Base-by-base conservation (phyloP, 2,113 vertebrate genomes). In the Cettia cetti region DNA sequence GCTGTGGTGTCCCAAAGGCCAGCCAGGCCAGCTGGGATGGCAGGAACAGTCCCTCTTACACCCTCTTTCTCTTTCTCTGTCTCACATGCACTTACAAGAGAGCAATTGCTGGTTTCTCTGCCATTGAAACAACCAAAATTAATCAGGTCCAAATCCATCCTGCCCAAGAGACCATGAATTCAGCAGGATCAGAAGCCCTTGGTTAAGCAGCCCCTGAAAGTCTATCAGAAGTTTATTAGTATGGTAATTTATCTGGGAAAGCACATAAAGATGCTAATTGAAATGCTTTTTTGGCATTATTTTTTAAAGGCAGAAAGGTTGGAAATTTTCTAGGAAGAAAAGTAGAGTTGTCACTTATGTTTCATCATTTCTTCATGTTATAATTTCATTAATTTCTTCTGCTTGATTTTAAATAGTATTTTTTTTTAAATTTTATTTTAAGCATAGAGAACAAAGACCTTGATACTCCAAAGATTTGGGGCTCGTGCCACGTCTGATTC, bases 181-280 rank as follows among this genome's bases (percentile, higher is more conserved):
- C 85, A 93, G 69, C 86, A 92, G 93, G 90, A 83, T 96, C 78
- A 77, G 89, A 86, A 90, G 68, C 76, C 86, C 79, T 89, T 59
- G 86, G 80, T 88, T 95, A 88, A 95, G 86, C 78, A 80, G 71
- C 60, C 64, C 54, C 94, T 86, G 80, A 82, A 96, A 97, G 82
- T 96, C 86, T 95, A 87, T 86, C 93, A 96, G 86, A 96, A 93
- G 88, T 91, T 95, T 91, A 89, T 95, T 87, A 94, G 86, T 82
- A 86, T 91, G 89, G 66, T 82, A 82, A 96, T 93, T 95, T 78
- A 70, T 80, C 90, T 63, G 64, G 59, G 75, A 79, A 77, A 93
- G 93, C 40, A 37, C 72, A 90, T 85, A 81, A 92, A 88, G 88
- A 89, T 75, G 88, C 85, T 90, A 88, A 95, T 82, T 95, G 92